A percentile compares a stretch with the other conserved stretches of the same genome.
Evolutionary conservation across 1,140 invertebrate genomes (phyloP).

Genomic region (Meloidogyne floridensis): DNA sequence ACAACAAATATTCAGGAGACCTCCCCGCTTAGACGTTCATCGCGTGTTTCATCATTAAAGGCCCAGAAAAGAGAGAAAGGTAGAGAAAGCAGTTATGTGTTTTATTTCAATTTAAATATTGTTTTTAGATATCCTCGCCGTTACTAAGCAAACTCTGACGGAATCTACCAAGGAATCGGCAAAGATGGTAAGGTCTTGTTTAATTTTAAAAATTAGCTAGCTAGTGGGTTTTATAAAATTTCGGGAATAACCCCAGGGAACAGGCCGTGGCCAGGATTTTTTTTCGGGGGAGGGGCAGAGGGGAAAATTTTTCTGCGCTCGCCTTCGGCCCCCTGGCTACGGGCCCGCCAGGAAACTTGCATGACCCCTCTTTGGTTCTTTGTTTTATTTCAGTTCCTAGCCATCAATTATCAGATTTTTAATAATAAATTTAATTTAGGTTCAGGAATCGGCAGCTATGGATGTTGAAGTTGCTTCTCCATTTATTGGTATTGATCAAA

Average conservation of each 20-base stretch:
- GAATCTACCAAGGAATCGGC: background rate
- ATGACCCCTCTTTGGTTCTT: too few relatives aligned
- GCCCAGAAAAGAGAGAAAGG: conserved; percentile 52
- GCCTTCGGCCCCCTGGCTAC: too few relatives aligned
- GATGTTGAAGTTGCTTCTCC: background rate
- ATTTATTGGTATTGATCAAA: background rate
- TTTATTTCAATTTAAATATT: too few relatives aligned
- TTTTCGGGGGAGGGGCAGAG: too few relatives aligned
- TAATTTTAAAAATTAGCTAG: background rate
- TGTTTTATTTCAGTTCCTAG: background rate
- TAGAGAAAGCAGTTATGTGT: background rate
- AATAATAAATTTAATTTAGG: conserved; percentile 17
- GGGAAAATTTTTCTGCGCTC: too few relatives aligned
- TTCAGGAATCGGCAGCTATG: conserved; percentile 18
- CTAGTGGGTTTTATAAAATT: too few relatives aligned
- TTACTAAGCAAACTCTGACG: background rate
- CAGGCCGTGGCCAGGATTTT: too few relatives aligned
- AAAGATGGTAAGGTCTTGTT: conserved; percentile 5
- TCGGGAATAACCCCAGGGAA: too few relatives aligned
- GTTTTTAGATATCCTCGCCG: too few relatives aligned
- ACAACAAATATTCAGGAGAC: conserved; percentile 5
- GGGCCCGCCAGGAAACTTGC: too few relatives aligned
- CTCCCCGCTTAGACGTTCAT: conserved; percentile 46
- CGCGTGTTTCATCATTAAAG: conserved; percentile 52
- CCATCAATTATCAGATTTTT: background rate